Evolutionary conservation across 2,113 vertebrate genomes (phyloP).

Genomic region (Carollia perspicillata): DNA sequence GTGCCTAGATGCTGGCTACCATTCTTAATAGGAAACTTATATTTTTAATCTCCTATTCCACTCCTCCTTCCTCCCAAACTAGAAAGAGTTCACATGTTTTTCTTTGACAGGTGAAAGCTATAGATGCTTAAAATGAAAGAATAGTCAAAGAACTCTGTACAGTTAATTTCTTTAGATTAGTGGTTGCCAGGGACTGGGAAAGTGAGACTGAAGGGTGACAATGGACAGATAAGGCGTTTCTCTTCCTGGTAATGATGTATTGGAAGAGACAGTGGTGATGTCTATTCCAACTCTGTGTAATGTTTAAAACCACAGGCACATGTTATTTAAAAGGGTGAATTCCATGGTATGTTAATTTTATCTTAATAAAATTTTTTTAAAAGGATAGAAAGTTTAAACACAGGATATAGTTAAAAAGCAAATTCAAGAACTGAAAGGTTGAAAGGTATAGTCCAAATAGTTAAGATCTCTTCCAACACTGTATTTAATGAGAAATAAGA

Average conservation of each 20-base stretch:
- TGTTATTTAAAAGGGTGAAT: neutral
- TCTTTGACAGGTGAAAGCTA: too few species aligned
- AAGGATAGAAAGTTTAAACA: neutral
- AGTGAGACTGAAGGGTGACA: neutral
- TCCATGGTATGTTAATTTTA: neutral
- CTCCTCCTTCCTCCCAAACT: too few species aligned
- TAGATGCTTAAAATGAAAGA: too few species aligned
- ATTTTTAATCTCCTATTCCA: too few species aligned
- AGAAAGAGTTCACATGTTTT: too few species aligned
- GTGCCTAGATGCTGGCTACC: neutral
- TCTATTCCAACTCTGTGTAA: neutral
- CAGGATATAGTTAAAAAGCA: neutral
- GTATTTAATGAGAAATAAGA: neutral
- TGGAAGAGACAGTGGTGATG: neutral
- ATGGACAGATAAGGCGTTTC: neutral
- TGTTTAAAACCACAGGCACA: neutral
- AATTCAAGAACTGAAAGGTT: neutral
- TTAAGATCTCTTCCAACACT: slow-evolving; percentile 28
- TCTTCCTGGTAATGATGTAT: neutral
- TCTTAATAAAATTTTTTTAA: neutral
- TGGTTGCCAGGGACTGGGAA: neutral
- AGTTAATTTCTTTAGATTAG: neutral
- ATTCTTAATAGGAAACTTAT: too few species aligned
- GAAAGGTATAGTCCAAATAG: neutral
- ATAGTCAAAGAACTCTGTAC: too few species aligned